These are phyloP conservation scores for Scaptomyza reducta DNA, from an alignment of 2,888 invertebrate species.

Conservation along the genomic window DNA sequence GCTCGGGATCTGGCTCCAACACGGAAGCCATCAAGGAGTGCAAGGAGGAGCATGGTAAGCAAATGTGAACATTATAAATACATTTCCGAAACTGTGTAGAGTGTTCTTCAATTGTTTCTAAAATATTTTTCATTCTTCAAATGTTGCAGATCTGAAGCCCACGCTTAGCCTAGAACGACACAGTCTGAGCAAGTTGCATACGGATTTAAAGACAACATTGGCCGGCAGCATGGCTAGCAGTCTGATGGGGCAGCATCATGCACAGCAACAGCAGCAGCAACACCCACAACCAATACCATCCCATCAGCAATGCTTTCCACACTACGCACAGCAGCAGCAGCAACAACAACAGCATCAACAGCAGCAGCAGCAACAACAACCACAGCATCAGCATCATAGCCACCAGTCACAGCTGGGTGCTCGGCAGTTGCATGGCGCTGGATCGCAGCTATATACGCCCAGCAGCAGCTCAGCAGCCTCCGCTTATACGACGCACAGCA, in stretches of 20 bases:
- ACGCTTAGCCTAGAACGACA: constrained; percentile 82
- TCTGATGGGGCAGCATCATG: constrained; percentile 64
- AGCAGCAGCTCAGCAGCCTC: constrained; percentile 67
- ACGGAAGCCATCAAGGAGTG: constrained; percentile 71
- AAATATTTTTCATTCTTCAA: no score
- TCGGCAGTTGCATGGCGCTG: constrained; percentile 57
- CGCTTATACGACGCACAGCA: constrained; percentile 67
- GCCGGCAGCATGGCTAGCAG: constrained; percentile 55
- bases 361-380: constrained; percentile 60
- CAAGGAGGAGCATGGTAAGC: constrained; percentile 77
- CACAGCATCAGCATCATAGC: constrained; percentile 41
- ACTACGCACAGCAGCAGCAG: constrained; percentile 56
- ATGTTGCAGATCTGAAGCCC: constrained; percentile 81
- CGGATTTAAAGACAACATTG: constrained; percentile 70
- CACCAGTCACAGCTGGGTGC: constrained; percentile 62
- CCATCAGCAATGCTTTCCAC: constrained; percentile 65
- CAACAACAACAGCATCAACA: constrained; percentile 52
- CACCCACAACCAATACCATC: constrained; percentile 58
- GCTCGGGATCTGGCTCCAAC: constrained; percentile 46
- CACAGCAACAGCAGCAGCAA: constrained; percentile 57
- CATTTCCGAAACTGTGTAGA: no score
- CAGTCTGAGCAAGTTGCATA: constrained; percentile 73
- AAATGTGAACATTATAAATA: background rate
- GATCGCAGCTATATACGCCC: constrained; percentile 78
- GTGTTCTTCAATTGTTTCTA: no score